Conservation (phyloP, 2,113 vertebrate species). For the Falco punctatus region DNA sequence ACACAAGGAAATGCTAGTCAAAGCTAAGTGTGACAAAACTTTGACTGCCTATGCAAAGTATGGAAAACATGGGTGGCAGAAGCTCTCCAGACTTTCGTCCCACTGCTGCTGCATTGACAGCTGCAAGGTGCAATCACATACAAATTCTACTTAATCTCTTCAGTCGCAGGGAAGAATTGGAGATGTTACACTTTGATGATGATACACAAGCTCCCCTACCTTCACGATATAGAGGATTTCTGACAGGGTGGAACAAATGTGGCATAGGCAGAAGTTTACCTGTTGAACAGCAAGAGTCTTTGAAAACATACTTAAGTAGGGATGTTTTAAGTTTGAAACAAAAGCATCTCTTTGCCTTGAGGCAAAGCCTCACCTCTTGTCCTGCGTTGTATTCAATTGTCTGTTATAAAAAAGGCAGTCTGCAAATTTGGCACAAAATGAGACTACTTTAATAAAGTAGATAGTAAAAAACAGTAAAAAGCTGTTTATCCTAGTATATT, state of each 20-base stretch:
- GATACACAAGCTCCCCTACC: not conserved
- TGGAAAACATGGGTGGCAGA: not conserved
- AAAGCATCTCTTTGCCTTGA: not conserved
- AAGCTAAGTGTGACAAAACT: not conserved
- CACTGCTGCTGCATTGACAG: not conserved
- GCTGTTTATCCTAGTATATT: not conserved
- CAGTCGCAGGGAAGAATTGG: not conserved
- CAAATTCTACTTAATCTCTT: not conserved
- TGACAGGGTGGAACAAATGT: not conserved
- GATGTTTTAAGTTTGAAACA: not conserved
- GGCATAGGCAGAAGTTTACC: not conserved
- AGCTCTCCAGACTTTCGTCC: not conserved
- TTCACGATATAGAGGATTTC: not conserved
- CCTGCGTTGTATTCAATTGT: not conserved
- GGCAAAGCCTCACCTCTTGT: not conserved
- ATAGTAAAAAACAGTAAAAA: not conserved
- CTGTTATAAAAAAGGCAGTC: not conserved
- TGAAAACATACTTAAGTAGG: not conserved
- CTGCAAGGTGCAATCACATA: not conserved
- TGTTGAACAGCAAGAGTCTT: not conserved
- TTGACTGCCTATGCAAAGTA: not conserved
- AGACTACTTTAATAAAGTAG: not conserved
- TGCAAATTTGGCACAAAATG: not conserved
- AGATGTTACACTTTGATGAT: not conserved
- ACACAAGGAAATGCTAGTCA: not conserved